Base-by-base conservation (phyloP, 1,140 invertebrate species). In the Diploscapter pachys region DNA sequence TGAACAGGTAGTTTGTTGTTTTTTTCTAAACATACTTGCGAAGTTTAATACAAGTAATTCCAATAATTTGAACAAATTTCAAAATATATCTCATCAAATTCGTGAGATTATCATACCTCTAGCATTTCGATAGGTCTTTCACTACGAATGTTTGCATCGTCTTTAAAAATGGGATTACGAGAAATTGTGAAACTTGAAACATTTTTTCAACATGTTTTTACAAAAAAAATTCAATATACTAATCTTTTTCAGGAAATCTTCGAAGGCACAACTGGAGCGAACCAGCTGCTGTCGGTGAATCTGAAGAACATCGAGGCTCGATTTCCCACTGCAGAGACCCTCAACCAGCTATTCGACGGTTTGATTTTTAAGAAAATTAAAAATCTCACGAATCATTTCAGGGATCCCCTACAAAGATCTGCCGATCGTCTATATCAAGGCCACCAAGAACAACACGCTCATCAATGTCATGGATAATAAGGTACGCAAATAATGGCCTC, bases 361-460 rank as follows among this genome's bases (percentile, higher is more conserved):
- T 49, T 31, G 31, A 31, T 8, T 52, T 68, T 68, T 6, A 68
- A 13, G 5, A 48, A 55, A n/a, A 5, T 68, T 9, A 5, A 50
- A 5, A 54, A 52, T 6, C 57, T 52, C 57, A 82, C 64, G 31
- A 73, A 13, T 83, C 31, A 31, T 85, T 71, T 56, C 71, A 63
- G 82, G 83, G 5, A 75, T 82, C 59, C 61, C 80, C 5, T 85
- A 73, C 71, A 61, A 73, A 5, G 79, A 85, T 49, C 63, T 85
- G 62, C 83, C 83, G 5, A 79, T 85, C 48, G 80, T 80, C 52
- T 77, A 81, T 61, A 83, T 85, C 59, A 85, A 84, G 73, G 81
- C 83, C 6, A 83, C 82, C 4, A 77, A 79, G 52, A 85, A 86
- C 69, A 85, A 85, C 61, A 85, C 83, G 55, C 63, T 85, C 3